Evolutionary conservation across 2,888 invertebrate genomes (phyloP).

Genomic region (Lycaena phlaeas): DNA sequence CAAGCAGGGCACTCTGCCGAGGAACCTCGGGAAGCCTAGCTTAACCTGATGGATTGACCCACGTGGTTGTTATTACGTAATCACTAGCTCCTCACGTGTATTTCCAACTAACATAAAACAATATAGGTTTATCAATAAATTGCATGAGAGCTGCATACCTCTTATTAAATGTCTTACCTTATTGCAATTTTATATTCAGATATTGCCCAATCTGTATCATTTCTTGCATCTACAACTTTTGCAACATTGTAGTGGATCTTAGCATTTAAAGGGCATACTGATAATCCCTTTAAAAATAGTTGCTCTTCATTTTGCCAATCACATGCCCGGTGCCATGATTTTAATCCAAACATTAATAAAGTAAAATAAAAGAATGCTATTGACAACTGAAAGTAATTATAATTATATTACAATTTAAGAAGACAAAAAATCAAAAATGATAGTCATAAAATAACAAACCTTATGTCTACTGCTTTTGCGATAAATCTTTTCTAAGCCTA

Average conservation of each 20-base stretch:
- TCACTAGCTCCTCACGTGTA: too few relatives aligned
- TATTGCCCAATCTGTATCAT: conserved; percentile 79
- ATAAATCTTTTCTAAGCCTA: conserved; percentile 70
- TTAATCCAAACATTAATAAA: conserved; percentile 34
- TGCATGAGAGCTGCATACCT: too few relatives aligned
- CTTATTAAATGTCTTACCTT: conserved; percentile 68
- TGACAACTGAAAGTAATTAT: conserved; percentile 12
- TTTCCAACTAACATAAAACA: too few relatives aligned
- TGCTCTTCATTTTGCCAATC: conserved; percentile 88
- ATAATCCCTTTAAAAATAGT: conserved; percentile 85
- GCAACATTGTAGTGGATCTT: conserved; percentile 96
- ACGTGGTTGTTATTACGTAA: too few relatives aligned
- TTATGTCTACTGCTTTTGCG: conserved; percentile 22
- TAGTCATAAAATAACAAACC: conserved; percentile 25
- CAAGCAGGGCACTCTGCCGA: too few relatives aligned
- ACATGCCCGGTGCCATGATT: conserved; percentile 76
- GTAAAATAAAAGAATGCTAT: conserved; percentile 24
- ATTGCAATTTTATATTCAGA: conserved; percentile 85
- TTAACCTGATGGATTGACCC: too few relatives aligned
- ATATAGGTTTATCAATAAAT: too few relatives aligned
- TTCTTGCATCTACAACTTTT: conserved; percentile 85
- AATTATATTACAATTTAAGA: too few relatives aligned
- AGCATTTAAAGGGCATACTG: conserved; percentile 94
- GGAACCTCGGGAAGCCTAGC: too few relatives aligned
- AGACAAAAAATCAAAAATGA: conserved; percentile 9